Evolutionary conservation across 92 coral and sea anemone genomes (phyloP).

Genomic region (Pocillopora grandis): DNA sequence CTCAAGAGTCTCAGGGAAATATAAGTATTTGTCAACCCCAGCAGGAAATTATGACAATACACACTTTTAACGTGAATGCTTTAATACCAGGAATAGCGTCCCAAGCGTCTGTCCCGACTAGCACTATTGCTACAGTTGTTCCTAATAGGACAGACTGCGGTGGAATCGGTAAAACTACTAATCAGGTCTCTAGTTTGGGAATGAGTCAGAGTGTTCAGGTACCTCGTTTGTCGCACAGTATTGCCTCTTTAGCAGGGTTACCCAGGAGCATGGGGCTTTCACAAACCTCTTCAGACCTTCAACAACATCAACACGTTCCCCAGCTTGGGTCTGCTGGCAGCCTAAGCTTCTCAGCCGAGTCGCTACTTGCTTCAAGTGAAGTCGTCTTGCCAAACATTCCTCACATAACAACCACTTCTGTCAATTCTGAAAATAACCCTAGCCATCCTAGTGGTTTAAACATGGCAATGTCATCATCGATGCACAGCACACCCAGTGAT

Average conservation of each 20-base stretch:
- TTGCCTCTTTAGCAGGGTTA: conserved; percentile 76
- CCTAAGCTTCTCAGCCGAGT: conserved; percentile 81
- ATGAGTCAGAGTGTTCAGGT: conserved; percentile 28
- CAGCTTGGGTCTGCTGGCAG: conserved; percentile 24
- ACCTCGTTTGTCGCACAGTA: conserved; percentile 78
- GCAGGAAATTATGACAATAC: conserved; percentile 72
- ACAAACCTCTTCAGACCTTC: conserved; percentile 25
- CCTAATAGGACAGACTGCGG: conserved; percentile 3
- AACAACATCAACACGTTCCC: conserved; percentile 45
- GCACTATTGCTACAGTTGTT: conserved; percentile 2
- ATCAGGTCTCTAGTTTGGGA: conserved; percentile 13
- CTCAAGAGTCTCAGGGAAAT: conserved; percentile 26
- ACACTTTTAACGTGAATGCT: conserved; percentile 65
- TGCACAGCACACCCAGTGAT: conserved; percentile 50
- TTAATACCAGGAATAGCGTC: conserved; percentile 68
- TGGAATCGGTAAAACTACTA: conserved; percentile 9
- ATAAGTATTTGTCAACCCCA: conserved; percentile 72
- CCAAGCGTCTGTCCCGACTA: conserved; percentile 48
- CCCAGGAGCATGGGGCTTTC: conserved; percentile 33
- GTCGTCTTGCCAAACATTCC: conserved; percentile 68
- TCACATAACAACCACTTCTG: conserved; percentile 56
- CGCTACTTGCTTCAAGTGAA: conserved; percentile 71
- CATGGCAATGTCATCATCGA: conserved; percentile 37
- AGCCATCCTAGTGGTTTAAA: conserved; percentile 42
- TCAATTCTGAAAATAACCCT: conserved; percentile 41